Base-by-base conservation (phyloP, 2,797 vertebrate species). In the Cyprinella venusta region DNA sequence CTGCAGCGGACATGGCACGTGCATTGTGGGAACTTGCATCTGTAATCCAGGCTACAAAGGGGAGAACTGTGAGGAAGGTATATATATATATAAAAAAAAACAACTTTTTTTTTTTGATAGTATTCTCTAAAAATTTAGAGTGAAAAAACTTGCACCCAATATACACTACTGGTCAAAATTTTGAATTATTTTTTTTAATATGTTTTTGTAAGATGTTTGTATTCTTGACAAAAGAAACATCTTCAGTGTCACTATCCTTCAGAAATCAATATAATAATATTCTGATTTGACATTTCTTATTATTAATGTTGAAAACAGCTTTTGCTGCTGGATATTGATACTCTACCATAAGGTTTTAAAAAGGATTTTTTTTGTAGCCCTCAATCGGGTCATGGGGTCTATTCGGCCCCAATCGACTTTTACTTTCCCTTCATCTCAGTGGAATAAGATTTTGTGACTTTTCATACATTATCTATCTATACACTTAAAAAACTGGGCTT, bases 1-100 rank as follows among this genome's bases (percentile, higher is more conserved):
- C 82, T 99, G 98, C 94, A 98, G 95, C n/a, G 95, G 94, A 91
- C 98, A 96, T 0, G 98, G 98, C 78, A 98, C 97, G 0, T 99
- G 98, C 90, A 99, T 99, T 89, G 95, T 96, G 92, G 98, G 98
- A 61, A 99, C 97, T 68, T 99, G 98, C 80, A 99, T 99, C 94
- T 99, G 98, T 90, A 98, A 97, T 90, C 97, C 97, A 0, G 98
- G 98, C 79, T 96, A 95, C 92, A 96, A 96, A 80, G 95, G 95
- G 1, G 94, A 95, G 72, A 95, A 94, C 91, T 96, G 95, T 21
- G 95, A 95, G 89, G 94, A 96, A 94, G 94, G 95, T 91, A 87
- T 36, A 1, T 36, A 36, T 36, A 36, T 1, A 33, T 4, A 4
- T 36, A 36, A 36, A 36, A 36, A 36, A 36, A 36, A 36, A 33